phyloP scores from a whole-genome alignment of 2,888 invertebrate species.

The Phorcus lineatus region DNA sequence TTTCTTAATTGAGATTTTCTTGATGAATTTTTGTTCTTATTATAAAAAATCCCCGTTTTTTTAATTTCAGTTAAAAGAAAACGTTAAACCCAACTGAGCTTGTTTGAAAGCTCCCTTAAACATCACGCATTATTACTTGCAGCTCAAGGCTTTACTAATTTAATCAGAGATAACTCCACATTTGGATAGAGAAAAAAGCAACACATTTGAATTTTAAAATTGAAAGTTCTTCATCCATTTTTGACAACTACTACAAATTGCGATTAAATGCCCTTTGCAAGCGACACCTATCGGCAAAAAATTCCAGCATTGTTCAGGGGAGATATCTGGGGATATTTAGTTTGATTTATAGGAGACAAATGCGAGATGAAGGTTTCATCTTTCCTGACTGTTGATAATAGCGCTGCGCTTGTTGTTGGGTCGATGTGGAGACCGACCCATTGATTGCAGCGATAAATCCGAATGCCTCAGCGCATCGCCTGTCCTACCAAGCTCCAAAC shows the following conservation, averaged over 20 bases:
- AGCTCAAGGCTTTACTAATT: not conserved
- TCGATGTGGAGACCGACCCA: not conserved
- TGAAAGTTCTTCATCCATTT: not conserved
- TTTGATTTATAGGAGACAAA: constrained; percentile 21
- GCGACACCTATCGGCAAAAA: not conserved
- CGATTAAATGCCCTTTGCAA: not conserved
- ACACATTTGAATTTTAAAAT: too few relatives aligned
- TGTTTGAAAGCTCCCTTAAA: too few relatives aligned
- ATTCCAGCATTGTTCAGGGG: not conserved
- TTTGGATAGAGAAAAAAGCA: not conserved
- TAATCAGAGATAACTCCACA: not conserved
- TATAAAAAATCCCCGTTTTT: too few relatives aligned
- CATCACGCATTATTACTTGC: not conserved
- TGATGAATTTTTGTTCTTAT: too few relatives aligned
- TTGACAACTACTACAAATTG: not conserved
- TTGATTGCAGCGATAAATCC: constrained; percentile 18
- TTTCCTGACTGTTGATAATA: constrained; percentile 11
- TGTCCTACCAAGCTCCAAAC: not conserved
- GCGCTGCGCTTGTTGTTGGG: not conserved
- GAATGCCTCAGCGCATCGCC: not conserved
- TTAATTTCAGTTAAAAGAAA: too few relatives aligned
- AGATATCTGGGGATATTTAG: not conserved
- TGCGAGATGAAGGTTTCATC: constrained; percentile 17
- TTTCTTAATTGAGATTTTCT: too few relatives aligned
- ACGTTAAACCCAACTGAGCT: too few relatives aligned